Base-by-base conservation (phyloP, 2,113 vertebrate genomes). In the Chionodraco myersi region DNA sequence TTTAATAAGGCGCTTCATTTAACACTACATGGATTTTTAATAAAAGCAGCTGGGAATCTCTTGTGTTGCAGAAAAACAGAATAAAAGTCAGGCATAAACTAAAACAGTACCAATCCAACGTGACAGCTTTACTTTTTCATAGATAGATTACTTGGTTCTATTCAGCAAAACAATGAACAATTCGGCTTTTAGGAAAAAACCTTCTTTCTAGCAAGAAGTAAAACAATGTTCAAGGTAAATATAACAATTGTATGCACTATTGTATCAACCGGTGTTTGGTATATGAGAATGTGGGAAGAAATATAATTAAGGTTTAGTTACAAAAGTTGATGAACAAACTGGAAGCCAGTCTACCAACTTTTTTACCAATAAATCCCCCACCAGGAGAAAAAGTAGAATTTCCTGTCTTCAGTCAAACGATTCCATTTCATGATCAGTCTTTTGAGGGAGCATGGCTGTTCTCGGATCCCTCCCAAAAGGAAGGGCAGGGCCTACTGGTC, bases 401-500 rank as follows among this genome's bases (percentile, higher is more conserved):
- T 78, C 68, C 56, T 69, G 53, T 61, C 54, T 70, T 62, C 51
- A 47, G 30, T 73, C 59, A 56, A 78, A 74, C 69, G 60, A 47
- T 13, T 76, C 47, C 36, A 64, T 60, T 82, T 79, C 21, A 49
- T 26, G 49, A 79, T 75, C 85, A 64, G 63, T 57, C 21, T 45
- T 77, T 69, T 48, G 68, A 64, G 51, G 76, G 75, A 30, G 68
- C 56, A 81, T 69, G 51, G 30, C 69, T 86, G 64, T 54, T 88
- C 79, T 80, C 86, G 88, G 88, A 83, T 36, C 23, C 3, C 3
- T 68, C 67, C 84, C 86, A 89, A 87, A 62, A 74, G 83, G 75
- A 89, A 85, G 83, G 81, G 88, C 86, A 6, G 21, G 81, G 71
- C 73, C 54, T 41, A 87, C 90, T 67, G 69, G 91, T 90, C 21